Base-by-base conservation (phyloP, 2,888 invertebrate species). In the Drosophila austrosaltans region DNA sequence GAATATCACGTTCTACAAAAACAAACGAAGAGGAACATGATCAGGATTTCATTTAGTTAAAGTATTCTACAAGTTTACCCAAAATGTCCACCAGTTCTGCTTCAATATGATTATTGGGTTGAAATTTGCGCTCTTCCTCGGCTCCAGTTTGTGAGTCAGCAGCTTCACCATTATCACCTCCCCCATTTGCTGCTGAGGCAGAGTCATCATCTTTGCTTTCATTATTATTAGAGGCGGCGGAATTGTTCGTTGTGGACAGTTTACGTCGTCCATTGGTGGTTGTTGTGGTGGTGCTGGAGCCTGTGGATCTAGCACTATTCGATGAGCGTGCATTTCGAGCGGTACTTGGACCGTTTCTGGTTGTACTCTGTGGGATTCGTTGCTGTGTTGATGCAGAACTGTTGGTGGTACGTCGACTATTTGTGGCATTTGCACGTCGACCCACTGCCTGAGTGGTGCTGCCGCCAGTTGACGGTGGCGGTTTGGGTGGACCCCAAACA, bases 51-150 rank as follows among this genome's bases (percentile, higher is more conserved):
- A 6, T 3, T 22, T 58, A 22, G 16, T 22, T 8, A 6, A 0
- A 8, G 8, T 48, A 6, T 48, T 48, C 5, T 22, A 8, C 3
- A 8, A 5, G 65, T 74, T 91, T 88, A 96, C 96, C 96, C 76
- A 98, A 93, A 93, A 97, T 96, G 89, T 99, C 99, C 16, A 98
- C 98, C 68, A 99, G 94, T 91, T 98, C 99, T 32, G 96, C 94
- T 92, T 99, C 99, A 87, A 96, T 96, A 71, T 95, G 94, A 81
- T 94, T 94, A 59, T 95, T 94, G 6, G 96, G 95, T 90, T 98
- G 98, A 93, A 98, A 99, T 92, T 96, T 95, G 86, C 95, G 95
- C 87, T 97, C 97, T 84, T 97, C 97, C 81, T 97, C 97, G 69
- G 25, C 39, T 39, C 40, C 2, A 2, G 70, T 59, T 30, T 76